Base-by-base conservation (phyloP, 1,140 invertebrate species). In the Drosophila nasuta region DNA sequence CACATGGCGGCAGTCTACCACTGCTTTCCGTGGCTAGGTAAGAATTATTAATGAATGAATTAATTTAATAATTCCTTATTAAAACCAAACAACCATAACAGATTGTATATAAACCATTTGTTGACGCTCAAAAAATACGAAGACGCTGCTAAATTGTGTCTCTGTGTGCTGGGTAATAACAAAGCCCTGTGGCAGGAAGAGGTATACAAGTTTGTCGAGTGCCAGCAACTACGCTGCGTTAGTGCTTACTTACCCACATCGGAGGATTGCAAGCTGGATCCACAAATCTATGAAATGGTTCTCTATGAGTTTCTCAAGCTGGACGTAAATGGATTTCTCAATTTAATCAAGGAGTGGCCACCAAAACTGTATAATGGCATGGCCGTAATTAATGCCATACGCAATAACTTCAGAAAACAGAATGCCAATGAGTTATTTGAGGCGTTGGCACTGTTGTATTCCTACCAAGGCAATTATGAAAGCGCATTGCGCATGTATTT, bases 261-360 rank as follows among this genome's bases (percentile, higher is more conserved):
- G 7, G 93, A 95, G 8, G 94, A 96, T 51, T 94, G 93, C 30
- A 95, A 95, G 64, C 93, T 99, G 10, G 95, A 96, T 92, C 95
- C 97, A 0, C 95, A 97, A 43, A 96, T 98, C 68, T 99, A 99
- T 93, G 98, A 99, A 93, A 96, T 98, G 95, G 97, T 99, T 35
- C 93, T 99, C 2, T 97, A 97, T 82, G 98, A 99, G 91, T 99
- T 97, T 92, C 93, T 99, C 1, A 96, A 97, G 92, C 95, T 96
- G 49, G 97, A 99, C 93, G 94, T 96, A 2, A 67, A 64, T 11
- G 97, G 96, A n/a, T 98, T 99, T 93, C 93, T 98, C 1, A 95
- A 96, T 81, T 92, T 99, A 35, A 95, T 99, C 0, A 96, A 97
- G 91, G 96, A 98, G 88, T 99, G 98, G 98, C 94, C 94, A 73